Evolutionary conservation across 2,113 vertebrate species (phyloP).

Genomic region (Neopipo cinnamomea): DNA sequence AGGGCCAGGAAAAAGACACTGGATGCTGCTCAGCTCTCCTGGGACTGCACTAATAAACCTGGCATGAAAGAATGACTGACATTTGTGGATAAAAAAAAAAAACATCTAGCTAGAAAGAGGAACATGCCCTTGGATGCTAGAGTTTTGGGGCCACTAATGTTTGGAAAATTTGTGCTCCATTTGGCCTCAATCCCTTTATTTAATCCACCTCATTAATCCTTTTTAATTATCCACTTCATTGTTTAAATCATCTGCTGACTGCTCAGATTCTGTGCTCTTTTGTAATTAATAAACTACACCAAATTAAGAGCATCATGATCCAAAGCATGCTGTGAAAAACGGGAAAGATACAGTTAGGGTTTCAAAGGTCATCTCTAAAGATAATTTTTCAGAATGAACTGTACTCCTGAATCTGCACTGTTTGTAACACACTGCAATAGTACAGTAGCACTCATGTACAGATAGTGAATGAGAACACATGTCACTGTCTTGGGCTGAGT

Average conservation of each 20-base stretch:
- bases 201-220: constrained; percentile 57
- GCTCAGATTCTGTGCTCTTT: background rate
- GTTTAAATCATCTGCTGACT: constrained; percentile 47
- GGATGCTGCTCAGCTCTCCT: background rate
- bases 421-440: constrained; percentile 11
- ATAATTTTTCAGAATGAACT: constrained; percentile 48
- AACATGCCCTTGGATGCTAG: background rate
- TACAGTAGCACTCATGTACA: background rate
- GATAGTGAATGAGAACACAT: background rate
- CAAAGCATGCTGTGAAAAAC: background rate
- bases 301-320: constrained; percentile 11
- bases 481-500: background rate
- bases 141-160: background rate
- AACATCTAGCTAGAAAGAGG: background rate
- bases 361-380: constrained; percentile 36
- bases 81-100: background rate
- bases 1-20: background rate
- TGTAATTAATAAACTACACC: constrained; percentile 41
- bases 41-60: background rate
- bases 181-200: constrained; percentile 51
- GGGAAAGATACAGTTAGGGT: background rate
- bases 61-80: background rate
- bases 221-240: constrained; percentile 63
- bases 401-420: constrained; percentile 6
- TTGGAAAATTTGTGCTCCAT: constrained; percentile 7